Evolutionary conservation across 2,113 vertebrate species (phyloP), one percentile per base, ranked within the genome.

Genomic region (Gadus macrocephalus): DNA sequence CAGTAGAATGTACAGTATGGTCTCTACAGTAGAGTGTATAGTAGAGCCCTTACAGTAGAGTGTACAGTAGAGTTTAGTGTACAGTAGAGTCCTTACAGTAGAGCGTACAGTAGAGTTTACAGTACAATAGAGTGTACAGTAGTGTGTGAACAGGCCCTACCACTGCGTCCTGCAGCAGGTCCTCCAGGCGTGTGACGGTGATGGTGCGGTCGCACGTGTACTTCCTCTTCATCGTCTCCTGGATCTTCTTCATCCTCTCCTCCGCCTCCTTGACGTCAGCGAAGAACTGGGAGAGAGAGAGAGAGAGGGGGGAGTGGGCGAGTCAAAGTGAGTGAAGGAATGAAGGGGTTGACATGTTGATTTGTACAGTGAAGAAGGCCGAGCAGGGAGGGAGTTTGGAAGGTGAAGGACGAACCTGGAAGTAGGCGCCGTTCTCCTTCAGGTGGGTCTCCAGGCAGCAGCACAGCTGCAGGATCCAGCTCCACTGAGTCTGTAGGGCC

Each of bases 401-500:
- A 35, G 31, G 31, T 35, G 5, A 35, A 35, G 31, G 6, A 35
- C 31, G 5, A 35, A 49, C 42, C 93, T 98, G 95, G 89, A 95
- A 97, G 88, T 97, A 95, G 74, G 93, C 91, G 0, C 93, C 90
- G 82, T 98, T 98, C 86, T 98, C 96, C 82, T 96, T 97, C 53
- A 98, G 91, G 81, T 98, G 96, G 0, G 92, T 91, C 81, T 98
- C 96, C 0, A 96, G 90, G 62, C 96, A 98, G 85, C 96, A 97
- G 82, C 96, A 98, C 59, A 98, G 83, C 91, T 98, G 96, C 0
- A 98, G 92, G 83, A 95, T 92, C 96, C 96, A 98, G 56, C 96
- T 96, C 96, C 96, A 98, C 91, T 98, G 95, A 0, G 96, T 98
- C 91, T 96, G 96, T 80, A 98, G 87, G 0, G 95, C 96, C 0